Conservation (phyloP, 2,113 vertebrate genomes). For the Micronycteris hirsuta region DNA sequence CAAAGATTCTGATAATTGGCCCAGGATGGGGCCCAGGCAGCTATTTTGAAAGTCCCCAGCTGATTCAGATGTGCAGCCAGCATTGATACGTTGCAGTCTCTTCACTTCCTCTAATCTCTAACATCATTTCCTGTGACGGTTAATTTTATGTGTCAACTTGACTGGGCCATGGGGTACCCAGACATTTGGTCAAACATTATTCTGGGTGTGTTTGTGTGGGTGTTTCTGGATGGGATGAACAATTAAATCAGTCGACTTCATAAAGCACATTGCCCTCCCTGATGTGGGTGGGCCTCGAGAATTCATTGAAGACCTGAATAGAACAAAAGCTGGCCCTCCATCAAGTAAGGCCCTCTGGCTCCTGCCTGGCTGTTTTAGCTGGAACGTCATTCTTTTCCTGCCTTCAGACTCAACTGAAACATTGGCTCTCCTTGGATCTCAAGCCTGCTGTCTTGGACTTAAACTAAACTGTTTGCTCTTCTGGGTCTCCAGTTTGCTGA, state of each 20-base stretch:
- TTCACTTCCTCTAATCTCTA: background rate
- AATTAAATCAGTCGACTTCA: background rate
- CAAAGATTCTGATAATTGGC: background rate
- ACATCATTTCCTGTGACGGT: background rate
- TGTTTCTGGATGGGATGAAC: background rate
- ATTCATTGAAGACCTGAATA: background rate
- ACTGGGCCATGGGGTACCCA: background rate
- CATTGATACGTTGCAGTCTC: background rate
- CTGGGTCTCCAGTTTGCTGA: background rate
- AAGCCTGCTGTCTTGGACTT: background rate
- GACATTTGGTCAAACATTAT: background rate
- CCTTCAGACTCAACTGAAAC: background rate
- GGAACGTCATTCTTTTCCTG: background rate
- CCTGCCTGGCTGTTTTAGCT: background rate
- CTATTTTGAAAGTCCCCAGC: slow-evolving; percentile 8
- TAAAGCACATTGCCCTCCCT: background rate
- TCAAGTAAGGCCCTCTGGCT: background rate
- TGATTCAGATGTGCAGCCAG: background rate
- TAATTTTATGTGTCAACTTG: background rate
- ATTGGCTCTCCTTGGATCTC: background rate
- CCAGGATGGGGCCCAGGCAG: background rate
- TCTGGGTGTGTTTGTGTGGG: background rate
- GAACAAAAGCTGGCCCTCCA: background rate
- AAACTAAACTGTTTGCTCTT: background rate
- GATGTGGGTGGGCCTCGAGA: background rate